Percentiles rank a stretch among this genome's conserved stretches.
These are phyloP conservation scores for Eugnorisma glareosa DNA, from an alignment of 2,888 invertebrate genomes.

Conservation along the genomic window DNA sequence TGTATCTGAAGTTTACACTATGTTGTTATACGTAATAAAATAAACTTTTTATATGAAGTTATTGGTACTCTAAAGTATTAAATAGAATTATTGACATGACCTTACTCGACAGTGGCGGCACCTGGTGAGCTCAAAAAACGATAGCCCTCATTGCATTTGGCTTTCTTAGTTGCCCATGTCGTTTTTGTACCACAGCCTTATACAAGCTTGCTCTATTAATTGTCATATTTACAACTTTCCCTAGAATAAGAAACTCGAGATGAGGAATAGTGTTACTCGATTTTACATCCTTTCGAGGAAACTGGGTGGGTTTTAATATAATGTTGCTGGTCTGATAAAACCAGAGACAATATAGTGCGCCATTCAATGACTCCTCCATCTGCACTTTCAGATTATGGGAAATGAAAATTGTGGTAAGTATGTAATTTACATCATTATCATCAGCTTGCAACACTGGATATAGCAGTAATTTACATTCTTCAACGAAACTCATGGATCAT, in stretches of 20 bases:
- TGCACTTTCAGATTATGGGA: not conserved
- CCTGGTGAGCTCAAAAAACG: too few relatives aligned
- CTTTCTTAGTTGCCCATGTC: not conserved
- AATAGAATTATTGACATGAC: too few relatives aligned
- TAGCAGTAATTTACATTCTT: not conserved
- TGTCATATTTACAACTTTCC: conserved; percentile 80
- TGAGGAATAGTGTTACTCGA: conserved; percentile 77
- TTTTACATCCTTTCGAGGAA: conserved; percentile 73
- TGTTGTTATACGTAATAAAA: too few relatives aligned
- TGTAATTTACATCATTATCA: not conserved
- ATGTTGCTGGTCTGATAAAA: conserved; percentile 55
- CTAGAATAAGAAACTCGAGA: conserved; percentile 77
- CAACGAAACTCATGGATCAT: not conserved
- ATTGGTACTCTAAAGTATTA: too few relatives aligned
- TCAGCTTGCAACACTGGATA: not conserved
- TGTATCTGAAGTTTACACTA: too few relatives aligned
- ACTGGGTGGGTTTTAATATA: conserved; percentile 41
- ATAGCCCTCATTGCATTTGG: too few relatives aligned
- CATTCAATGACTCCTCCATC: not conserved
- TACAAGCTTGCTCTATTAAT: conserved; percentile 74
- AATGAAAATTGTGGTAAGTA: not conserved
- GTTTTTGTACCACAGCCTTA: conserved; percentile 42
- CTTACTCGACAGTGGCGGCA: too few relatives aligned
- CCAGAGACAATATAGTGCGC: not conserved
- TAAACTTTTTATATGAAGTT: too few relatives aligned